Base-by-base conservation (phyloP, 2,888 invertebrate species). In the Epinotia demarniana region DNA sequence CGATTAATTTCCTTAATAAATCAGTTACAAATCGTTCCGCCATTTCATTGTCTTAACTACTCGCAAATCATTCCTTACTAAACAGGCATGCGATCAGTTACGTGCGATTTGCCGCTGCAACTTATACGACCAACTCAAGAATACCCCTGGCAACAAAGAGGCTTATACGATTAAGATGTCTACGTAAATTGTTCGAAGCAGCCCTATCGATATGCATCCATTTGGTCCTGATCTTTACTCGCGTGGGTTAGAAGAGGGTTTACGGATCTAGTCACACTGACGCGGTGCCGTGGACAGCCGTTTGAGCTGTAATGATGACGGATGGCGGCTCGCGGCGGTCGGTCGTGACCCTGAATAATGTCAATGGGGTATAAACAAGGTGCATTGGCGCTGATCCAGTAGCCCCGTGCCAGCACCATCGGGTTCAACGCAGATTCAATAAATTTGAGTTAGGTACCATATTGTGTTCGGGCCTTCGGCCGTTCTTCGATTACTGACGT, bases 281-380 rank as follows among this genome's bases (percentile, higher is more conserved):
- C 16, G 55, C 27, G 33, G 46, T 63, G 19, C 49, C 53, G 58
- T 69, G 63, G 74, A 74, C 69, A 61, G 67, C 39, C 49, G 55
- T 74, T 66, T 67, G 71, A 18, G 9, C 16, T 58, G 69, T 70
- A 60, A 75, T 64, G 64, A 75, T 75, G 64, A 75, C 53, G 70
- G 53, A 70, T 53, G 70, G 23, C 23, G 43, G 49, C 60, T 55
- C 39, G 63, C 39, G 43, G 55, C 55, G 39, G 61, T 19, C 53
- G 73, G 67, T 72, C 71, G 71, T 72, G 75, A 75, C 75, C 75
- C 71, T 75, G 66, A 55, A 63, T 75, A 73, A 75, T 75, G 75
- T 75, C 70, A 75, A 70, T 62, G 64, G 58, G 53, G 58, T 74
- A 63, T 64, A 72, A 58, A 72, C 72, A 72, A 64, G 75, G 64